Conservation (phyloP, 1,140 invertebrate genomes). For the Zaprionus lachaisei region DNA sequence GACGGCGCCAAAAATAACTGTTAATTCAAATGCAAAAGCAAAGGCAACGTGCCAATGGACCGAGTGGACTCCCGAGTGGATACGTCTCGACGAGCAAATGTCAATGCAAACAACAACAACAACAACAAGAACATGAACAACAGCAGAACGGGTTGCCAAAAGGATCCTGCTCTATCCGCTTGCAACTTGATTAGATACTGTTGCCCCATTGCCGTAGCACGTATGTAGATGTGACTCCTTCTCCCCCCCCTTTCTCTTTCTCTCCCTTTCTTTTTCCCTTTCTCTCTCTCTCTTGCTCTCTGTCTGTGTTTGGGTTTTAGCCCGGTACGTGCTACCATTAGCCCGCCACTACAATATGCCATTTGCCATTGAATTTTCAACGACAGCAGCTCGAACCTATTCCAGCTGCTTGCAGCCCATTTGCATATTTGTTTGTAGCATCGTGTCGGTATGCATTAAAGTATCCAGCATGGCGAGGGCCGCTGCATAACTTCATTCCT, state of each 20-base stretch:
- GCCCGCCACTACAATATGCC: conserved; percentile 73
- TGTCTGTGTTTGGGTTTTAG: conserved; percentile 2
- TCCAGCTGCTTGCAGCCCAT: conserved; percentile 69
- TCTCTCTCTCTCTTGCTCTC: too few relatives aligned
- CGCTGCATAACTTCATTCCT: neutral
- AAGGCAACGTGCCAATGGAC: conserved; percentile 74
- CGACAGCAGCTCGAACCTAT: conserved; percentile 63
- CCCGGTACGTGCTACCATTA: conserved; percentile 68
- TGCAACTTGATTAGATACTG: conserved; percentile 78
- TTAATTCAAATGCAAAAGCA: conserved; percentile 76
- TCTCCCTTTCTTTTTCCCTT: neutral
- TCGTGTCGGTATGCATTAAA: conserved; percentile 72
- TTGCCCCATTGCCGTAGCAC: conserved; percentile 37
- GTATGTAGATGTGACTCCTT: conserved; percentile 20
- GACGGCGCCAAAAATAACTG: conserved; percentile 76
- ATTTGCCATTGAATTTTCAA: conserved; percentile 79
- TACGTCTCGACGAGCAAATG: conserved; percentile 53
- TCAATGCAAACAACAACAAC: conserved; percentile 68
- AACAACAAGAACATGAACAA: conserved; percentile 22
- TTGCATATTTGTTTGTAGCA: conserved; percentile 80
- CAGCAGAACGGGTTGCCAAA: conserved; percentile 17
- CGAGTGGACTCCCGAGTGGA: conserved; percentile 20
- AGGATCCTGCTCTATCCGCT: conserved; percentile 39
- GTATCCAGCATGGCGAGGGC: conserved; percentile 13
- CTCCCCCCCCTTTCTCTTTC: neutral